Evolutionary conservation across 2,113 vertebrate genomes (phyloP).

Genomic region (Rhagologus leucostigma): DNA sequence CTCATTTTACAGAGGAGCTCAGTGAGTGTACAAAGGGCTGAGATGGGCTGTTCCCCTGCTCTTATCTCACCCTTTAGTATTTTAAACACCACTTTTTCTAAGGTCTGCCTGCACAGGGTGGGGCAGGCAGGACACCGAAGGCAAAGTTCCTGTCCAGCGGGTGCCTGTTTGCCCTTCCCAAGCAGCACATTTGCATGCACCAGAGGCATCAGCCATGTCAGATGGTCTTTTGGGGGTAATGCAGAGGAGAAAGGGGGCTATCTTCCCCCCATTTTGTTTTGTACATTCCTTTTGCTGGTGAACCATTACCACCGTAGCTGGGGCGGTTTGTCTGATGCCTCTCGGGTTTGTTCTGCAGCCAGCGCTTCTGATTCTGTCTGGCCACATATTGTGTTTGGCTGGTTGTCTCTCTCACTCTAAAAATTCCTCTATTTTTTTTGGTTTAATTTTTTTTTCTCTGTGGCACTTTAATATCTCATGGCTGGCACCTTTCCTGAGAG

Average conservation of each 20-base stretch:
- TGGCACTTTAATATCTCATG: not conserved
- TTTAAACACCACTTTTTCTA: not conserved
- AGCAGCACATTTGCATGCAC: not conserved
- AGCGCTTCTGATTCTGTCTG: not conserved
- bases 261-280: not conserved
- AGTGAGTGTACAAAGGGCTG: not conserved
- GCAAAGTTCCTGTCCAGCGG: not conserved
- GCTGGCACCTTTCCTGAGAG: not conserved
- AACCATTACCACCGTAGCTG: not conserved
- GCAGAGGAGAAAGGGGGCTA: not conserved
- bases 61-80: not conserved
- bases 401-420: not conserved
- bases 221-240: not conserved
- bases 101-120: not conserved
- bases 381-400: constrained; percentile 44
- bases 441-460: not conserved
- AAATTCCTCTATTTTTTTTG: not conserved
- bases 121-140: not conserved
- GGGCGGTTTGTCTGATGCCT: not conserved
- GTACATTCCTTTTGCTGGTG: constrained; percentile 5
- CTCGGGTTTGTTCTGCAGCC: constrained; percentile 34
- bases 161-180: not conserved
- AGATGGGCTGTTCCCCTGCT: not conserved
- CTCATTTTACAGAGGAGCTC: not conserved
- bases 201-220: accelerated